phyloP scores from a whole-genome alignment of 2,888 invertebrate species.

The Aleiodes testaceus region DNA sequence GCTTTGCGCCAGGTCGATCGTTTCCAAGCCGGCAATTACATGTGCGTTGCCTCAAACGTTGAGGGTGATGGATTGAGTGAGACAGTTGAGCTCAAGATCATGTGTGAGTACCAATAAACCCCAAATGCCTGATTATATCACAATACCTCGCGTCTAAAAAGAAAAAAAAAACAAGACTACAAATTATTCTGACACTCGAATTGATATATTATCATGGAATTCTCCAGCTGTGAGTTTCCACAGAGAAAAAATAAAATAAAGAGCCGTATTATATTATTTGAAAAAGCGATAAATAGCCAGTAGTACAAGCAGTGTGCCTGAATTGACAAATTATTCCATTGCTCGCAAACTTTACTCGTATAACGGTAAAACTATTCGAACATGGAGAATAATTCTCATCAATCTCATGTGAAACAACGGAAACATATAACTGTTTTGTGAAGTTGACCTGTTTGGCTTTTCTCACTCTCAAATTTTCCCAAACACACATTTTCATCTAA shows the following conservation, averaged over 20 bases:
- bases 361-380: slow-evolving; percentile 60
- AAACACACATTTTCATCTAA: slow-evolving; percentile 4
- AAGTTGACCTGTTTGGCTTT: slow-evolving; percentile 42
- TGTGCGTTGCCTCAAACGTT: slow-evolving; percentile 91
- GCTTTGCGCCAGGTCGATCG: slow-evolving; percentile 87
- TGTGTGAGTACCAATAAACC: slow-evolving; percentile 82
- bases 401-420: slow-evolving; percentile 57
- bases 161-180: too few relatives aligned
- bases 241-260: slow-evolving; percentile 12
- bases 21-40: slow-evolving; percentile 89
- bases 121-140: too few relatives aligned
- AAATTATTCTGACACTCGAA: too few relatives aligned
- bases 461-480: slow-evolving; percentile 30
- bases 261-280: background rate
- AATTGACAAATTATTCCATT: slow-evolving; percentile 62
- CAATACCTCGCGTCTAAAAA: too few relatives aligned
- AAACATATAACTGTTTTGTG: slow-evolving; percentile 44
- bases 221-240: too few relatives aligned
- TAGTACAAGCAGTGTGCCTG: slow-evolving; percentile 13
- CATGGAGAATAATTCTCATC: slow-evolving; percentile 62
- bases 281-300: background rate
- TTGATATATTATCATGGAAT: too few relatives aligned
- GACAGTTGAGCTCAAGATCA: slow-evolving; percentile 86
- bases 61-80: slow-evolving; percentile 92
- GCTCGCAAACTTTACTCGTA: slow-evolving; percentile 57